Evolutionary conservation across 2,113 vertebrate species (phyloP).

Genomic region (Petrocephalus microphthalmus): DNA sequence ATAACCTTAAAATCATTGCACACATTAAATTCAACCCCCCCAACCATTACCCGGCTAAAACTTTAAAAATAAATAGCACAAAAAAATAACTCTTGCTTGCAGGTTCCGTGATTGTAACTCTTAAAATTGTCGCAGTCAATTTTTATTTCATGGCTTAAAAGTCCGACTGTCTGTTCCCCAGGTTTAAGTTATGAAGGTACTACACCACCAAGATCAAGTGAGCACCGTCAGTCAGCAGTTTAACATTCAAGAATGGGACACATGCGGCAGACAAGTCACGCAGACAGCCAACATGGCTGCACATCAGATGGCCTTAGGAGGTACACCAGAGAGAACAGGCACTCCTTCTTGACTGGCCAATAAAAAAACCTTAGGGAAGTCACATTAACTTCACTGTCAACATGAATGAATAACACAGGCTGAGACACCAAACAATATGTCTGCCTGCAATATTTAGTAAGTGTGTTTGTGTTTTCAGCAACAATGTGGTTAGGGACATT

Average conservation of each 20-base stretch:
- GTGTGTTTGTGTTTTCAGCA: background rate
- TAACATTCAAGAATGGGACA: background rate
- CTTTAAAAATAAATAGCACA: background rate
- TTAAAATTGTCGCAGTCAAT: background rate
- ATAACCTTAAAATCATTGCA: background rate
- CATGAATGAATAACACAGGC: slow-evolving; percentile 5
- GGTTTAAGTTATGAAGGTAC: background rate
- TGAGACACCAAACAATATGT: background rate
- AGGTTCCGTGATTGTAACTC: background rate
- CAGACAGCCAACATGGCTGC: background rate
- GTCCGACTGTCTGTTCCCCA: background rate
- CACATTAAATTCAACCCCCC: background rate
- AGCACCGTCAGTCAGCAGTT: background rate
- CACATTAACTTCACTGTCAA: background rate
- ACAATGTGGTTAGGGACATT: background rate
- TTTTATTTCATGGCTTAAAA: background rate
- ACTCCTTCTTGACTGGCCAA: background rate
- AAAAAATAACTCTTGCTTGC: background rate
- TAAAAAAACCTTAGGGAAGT: background rate
- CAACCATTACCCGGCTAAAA: background rate
- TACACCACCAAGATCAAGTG: background rate
- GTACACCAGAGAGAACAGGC: background rate
- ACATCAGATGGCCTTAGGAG: background rate
- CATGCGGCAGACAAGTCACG: background rate
- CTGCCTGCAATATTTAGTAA: background rate